These are phyloP conservation scores for Loxodonta africana DNA, from an alignment of 2,113 vertebrate genomes.

Conservation along the genomic window DNA sequence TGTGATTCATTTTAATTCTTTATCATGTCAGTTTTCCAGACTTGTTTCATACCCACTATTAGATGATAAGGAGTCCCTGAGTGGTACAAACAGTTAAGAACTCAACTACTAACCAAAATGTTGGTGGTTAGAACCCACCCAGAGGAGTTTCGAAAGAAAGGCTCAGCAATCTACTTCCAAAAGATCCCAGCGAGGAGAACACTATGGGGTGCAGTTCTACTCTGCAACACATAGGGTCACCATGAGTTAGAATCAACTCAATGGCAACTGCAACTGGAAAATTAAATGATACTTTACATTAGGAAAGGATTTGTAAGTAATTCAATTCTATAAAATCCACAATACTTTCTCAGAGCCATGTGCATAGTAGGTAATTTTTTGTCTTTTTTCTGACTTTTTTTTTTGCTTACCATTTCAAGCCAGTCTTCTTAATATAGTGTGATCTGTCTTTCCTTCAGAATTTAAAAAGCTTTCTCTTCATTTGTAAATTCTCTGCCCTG, in stretches of 20 bases:
- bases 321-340: slow-evolving; percentile 2
- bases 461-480: background rate
- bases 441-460: background rate
- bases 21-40: slow-evolving; percentile 29
- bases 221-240: too few species aligned
- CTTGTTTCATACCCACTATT: background rate
- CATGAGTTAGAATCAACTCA: too few species aligned
- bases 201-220: too few species aligned
- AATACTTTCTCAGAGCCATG: background rate
- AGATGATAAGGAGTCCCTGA: background rate
- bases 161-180: too few species aligned
- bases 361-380: background rate
- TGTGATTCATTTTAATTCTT: slow-evolving; percentile 11
- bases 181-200: too few species aligned
- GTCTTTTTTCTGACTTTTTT: slow-evolving; percentile 6
- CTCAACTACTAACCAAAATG: too few species aligned
- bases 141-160: too few species aligned
- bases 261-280: too few species aligned
- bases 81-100: too few species aligned
- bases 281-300: background rate
- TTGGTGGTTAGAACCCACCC: too few species aligned
- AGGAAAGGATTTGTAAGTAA: background rate
- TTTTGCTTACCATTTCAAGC: background rate
- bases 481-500: background rate
- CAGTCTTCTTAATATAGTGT: background rate